Evolutionary conservation across 1,140 invertebrate genomes (phyloP), one percentile per base, ranked within the genome.

Genomic region (Drosophila eugracilis): DNA sequence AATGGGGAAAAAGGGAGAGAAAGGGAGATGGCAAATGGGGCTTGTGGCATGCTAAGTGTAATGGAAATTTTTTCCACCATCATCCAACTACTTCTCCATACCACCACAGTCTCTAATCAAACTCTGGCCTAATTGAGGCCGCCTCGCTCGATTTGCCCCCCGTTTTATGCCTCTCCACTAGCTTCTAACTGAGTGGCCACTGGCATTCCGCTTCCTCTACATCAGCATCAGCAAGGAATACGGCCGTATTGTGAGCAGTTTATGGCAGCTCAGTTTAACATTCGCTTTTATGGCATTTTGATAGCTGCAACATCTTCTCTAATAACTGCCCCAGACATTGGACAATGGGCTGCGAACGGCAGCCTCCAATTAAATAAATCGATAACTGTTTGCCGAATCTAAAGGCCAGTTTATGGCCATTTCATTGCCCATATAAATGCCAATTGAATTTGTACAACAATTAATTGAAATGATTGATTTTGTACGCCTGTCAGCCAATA

Each of bases 201-300:
- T n/a, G 50, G 62, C 62, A 71, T 58, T 79, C 53, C 41, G 42
- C 53, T 63, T 63, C 47, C 41, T 28, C 41, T 12, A 5, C 14
- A 62, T 62, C 52, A 22, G 34, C 34, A 60, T 15, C 63, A n/a
- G n/a, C 50, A 39, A 41, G 42, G 21, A 70, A 57, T 39, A 57
- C 52, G 63, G 62, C 62, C 60, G 62, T 67, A 69, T 67, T 67
- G 60, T 67, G 47, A 69, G 37, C 50, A 70, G 65, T 55, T 70
- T 70, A 70, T 50, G 65, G 65, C 41, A 37, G 47, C 37, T 59
- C 67, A 24, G 66, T 70, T 70, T 59, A 58, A 66, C 75, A 66
- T 84, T 78, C 75, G 60, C 70, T 75, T 83, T 83, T 83, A 83
- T 75, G 79, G 71, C 70, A 39, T 71, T 83, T 83, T 83, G 75